Evolutionary conservation across 2,113 vertebrate genomes (phyloP).

Genomic region (Synodontis membranacea): DNA sequence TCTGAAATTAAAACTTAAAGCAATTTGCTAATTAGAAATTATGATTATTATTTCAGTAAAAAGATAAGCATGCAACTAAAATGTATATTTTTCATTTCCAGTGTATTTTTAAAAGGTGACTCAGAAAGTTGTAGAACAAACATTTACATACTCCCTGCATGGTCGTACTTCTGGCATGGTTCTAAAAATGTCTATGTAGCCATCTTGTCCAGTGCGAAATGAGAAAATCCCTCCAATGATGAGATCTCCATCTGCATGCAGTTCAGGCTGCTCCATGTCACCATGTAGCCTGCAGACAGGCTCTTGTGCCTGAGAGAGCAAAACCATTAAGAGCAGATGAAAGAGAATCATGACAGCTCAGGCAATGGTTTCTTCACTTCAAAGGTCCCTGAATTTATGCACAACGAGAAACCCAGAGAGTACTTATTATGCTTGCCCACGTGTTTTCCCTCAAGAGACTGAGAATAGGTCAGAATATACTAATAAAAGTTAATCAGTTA

Average conservation of each 20-base stretch:
- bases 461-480: not conserved
- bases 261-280: slow-evolving; percentile 59
- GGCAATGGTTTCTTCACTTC: not conserved
- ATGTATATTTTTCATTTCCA: not conserved
- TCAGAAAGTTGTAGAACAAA: not conserved
- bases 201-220: slow-evolving; percentile 70
- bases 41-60: not conserved
- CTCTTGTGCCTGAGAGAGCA: slow-evolving; percentile 52
- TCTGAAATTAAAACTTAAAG: slow-evolving; percentile 70
- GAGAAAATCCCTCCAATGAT: slow-evolving; percentile 77
- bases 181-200: slow-evolving; percentile 64
- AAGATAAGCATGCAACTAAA: not conserved
- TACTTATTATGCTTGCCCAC: not conserved
- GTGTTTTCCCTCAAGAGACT: slow-evolving; percentile 18
- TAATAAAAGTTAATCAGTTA: not conserved
- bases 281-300: slow-evolving; percentile 59
- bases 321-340: slow-evolving; percentile 53
- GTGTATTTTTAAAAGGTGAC: not conserved
- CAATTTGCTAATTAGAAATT: not conserved
- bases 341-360: slow-evolving; percentile 40
- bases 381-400: slow-evolving; percentile 1
- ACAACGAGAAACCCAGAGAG: not conserved
- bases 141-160: slow-evolving; percentile 71
- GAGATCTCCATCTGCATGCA: slow-evolving; percentile 67
- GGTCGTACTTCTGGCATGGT: slow-evolving; percentile 61